A percentile compares a stretch with the other conserved stretches of the same genome.
These are phyloP conservation scores for Alentia gelatinosa DNA, from an alignment of 2,888 invertebrate genomes.

Conservation along the genomic window DNA sequence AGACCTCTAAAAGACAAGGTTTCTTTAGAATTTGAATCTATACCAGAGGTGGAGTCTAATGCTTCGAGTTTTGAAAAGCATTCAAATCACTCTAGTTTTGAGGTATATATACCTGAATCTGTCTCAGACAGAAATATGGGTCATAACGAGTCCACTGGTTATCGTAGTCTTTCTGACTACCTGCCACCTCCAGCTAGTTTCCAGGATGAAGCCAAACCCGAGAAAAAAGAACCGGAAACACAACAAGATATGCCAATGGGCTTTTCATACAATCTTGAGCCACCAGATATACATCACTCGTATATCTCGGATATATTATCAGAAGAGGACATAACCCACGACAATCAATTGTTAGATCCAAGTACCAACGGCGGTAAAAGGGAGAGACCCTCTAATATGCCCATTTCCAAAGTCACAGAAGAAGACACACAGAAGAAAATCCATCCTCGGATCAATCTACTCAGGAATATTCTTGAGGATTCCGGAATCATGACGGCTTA, in stretches of 20 bases:
- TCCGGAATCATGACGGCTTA: slow-evolving; percentile 31
- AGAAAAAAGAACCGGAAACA: not conserved
- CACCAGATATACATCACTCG: not conserved
- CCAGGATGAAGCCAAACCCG: not conserved
- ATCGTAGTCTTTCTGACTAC: not conserved
- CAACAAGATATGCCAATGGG: not conserved
- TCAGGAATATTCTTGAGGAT: not conserved
- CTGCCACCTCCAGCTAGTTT: not conserved
- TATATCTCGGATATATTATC: too few relatives aligned
- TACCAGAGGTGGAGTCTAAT: not conserved
- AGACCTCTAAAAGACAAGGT: slow-evolving; percentile 35
- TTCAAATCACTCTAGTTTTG: slow-evolving; percentile 24
- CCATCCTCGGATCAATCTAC: not conserved
- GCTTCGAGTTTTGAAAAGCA: not conserved
- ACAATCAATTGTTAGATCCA: too few relatives aligned
- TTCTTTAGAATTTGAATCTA: slow-evolving; percentile 28
- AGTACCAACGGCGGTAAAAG: too few relatives aligned
- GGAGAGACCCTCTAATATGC: too few relatives aligned
- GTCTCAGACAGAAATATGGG: not conserved
- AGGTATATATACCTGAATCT: not conserved
- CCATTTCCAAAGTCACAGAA: not conserved
- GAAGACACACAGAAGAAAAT: not conserved
- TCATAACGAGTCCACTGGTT: not conserved
- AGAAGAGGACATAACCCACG: too few relatives aligned
- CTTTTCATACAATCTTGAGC: not conserved